These are phyloP conservation scores for Chelonus formosanus DNA, from an alignment of 2,888 invertebrate genomes.

Conservation along the genomic window DNA sequence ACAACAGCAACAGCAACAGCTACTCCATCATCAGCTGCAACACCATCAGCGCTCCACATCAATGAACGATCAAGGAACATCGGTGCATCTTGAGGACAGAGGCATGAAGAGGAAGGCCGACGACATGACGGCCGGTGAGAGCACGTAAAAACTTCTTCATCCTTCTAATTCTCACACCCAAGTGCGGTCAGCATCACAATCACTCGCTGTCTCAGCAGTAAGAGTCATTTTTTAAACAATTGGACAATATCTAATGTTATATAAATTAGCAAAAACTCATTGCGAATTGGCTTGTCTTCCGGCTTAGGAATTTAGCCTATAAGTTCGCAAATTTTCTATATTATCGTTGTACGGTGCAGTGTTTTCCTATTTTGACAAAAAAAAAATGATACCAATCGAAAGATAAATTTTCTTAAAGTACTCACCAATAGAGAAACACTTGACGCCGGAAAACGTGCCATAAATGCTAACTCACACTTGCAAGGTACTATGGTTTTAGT, in stretches of 20 bases:
- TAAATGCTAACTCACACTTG: conserved; percentile 3
- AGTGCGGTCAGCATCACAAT: conserved; percentile 60
- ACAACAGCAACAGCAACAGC: conserved; percentile 44
- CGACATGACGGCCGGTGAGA: conserved; percentile 54
- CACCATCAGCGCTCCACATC: conserved; percentile 48
- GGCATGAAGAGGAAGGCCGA: conserved; percentile 62
- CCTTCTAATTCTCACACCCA: conserved; percentile 49
- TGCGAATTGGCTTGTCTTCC: conserved; percentile 2
- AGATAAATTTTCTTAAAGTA: too few relatives aligned
- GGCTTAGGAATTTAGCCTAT: not conserved
- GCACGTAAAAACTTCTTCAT: conserved; percentile 40
- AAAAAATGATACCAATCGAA: too few relatives aligned
- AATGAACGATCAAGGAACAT: conserved; percentile 47
- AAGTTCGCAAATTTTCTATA: conserved; percentile 7
- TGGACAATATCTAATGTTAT: not conserved
- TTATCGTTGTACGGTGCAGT: not conserved
- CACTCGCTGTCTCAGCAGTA: conserved; percentile 62
- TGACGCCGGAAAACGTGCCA: conserved; percentile 20
- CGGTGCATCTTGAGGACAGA: conserved; percentile 52
- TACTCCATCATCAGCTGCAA: conserved; percentile 46
- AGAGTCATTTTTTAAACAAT: conserved; percentile 16
- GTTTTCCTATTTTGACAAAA: too few relatives aligned
- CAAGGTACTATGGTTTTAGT: too few relatives aligned
- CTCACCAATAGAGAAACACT: not conserved
- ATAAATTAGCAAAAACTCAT: not conserved